These are phyloP conservation scores for Ranitomeya imitator DNA, from an alignment of 2,113 vertebrate species.

Conservation along the genomic window DNA sequence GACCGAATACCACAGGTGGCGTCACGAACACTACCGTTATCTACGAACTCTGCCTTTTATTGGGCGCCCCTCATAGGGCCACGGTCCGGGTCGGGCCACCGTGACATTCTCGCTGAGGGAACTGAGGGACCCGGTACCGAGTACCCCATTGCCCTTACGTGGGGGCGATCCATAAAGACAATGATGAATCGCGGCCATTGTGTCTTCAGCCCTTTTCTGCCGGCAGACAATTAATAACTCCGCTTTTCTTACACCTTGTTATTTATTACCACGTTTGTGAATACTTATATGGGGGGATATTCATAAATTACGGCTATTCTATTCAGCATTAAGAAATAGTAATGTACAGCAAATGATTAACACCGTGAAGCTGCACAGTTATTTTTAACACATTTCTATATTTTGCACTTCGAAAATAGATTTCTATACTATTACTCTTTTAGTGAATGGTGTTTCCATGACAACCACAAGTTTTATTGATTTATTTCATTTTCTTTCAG, in stretches of 20 bases:
- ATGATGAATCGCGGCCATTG: too few relatives aligned
- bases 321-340: not conserved
- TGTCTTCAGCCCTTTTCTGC: not conserved
- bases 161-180: too few relatives aligned
- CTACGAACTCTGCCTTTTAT: too few relatives aligned
- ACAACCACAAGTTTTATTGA: conserved; percentile 22
- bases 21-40: too few relatives aligned
- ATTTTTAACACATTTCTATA: conserved; percentile 1
- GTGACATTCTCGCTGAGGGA: too few relatives aligned
- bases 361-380: not conserved
- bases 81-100: too few relatives aligned
- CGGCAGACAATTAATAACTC: not conserved
- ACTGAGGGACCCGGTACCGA: too few relatives aligned
- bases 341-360: too few relatives aligned
- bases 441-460: conserved; percentile 29
- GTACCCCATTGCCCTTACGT: too few relatives aligned
- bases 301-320: not conserved
- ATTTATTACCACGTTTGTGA: not conserved
- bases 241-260: not conserved
- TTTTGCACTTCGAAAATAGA: not conserved
- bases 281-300: not conserved
- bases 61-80: too few relatives aligned
- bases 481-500: conserved; percentile 10
- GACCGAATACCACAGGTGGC: too few relatives aligned
- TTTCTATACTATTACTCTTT: not conserved